phyloP scores from a whole-genome alignment of 2,888 invertebrate genomes.

The Liopterus haemorrhoidalis region DNA sequence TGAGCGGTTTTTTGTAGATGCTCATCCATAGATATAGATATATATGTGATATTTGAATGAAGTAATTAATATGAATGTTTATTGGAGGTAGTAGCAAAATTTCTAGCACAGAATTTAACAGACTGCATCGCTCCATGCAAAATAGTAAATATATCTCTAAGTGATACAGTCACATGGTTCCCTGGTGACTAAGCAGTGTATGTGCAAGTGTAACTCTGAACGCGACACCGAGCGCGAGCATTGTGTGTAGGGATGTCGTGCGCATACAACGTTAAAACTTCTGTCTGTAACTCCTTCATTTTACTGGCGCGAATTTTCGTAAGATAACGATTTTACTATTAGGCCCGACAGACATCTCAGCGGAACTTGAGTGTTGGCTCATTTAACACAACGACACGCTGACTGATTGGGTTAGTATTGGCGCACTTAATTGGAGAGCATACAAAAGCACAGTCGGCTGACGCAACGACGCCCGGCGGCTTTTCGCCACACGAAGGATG shows the following conservation, averaged over 20 bases:
- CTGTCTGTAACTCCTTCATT: no score
- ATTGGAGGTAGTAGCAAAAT: conserved; percentile 42
- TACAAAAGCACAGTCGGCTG: no score
- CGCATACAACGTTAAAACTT: not conserved
- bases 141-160: conserved; percentile 73
- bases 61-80: conserved; percentile 12
- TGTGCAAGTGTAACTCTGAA: not conserved
- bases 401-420: no score
- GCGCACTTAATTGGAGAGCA: no score
- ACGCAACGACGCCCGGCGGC: no score
- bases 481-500: no score
- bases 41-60: conserved; percentile 11
- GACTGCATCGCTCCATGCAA: conserved; percentile 68
- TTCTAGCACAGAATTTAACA: conserved; percentile 48
- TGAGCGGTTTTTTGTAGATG: conserved; percentile 4
- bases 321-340: no score
- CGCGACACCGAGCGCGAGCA: conserved; percentile 27
- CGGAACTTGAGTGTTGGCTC: no score
- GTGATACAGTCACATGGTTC: conserved; percentile 69
- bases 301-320: no score
- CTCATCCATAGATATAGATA: not conserved
- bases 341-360: no score
- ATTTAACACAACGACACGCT: no score
- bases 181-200: conserved; percentile 45
- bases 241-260: conserved; percentile 32